Percentiles rank a stretch among this genome's conserved stretches.
phyloP scores from a whole-genome alignment of 2,888 invertebrate species.

The Polyommatus iphigenia region DNA sequence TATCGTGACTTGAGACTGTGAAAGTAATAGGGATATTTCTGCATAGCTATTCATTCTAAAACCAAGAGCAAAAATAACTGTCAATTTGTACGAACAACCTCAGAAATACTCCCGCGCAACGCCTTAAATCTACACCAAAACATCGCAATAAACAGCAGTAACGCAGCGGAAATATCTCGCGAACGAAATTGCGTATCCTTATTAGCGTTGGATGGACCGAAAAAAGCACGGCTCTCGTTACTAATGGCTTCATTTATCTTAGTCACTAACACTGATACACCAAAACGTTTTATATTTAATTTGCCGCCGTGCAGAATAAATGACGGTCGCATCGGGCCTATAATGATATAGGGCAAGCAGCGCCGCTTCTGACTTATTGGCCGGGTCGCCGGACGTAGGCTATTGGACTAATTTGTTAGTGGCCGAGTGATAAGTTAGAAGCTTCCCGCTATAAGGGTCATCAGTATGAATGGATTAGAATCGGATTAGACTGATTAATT shows the following conservation, averaged over 20 bases:
- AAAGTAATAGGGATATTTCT: neutral
- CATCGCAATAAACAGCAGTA: neutral
- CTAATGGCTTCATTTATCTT: slow-evolving; percentile 81
- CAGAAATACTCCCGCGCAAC: neutral
- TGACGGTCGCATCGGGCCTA: slow-evolving; percentile 73
- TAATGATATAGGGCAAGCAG: slow-evolving; percentile 68
- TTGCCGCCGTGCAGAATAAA: slow-evolving; percentile 76
- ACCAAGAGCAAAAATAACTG: neutral
- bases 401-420: slow-evolving; percentile 72
- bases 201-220: slow-evolving; percentile 77
- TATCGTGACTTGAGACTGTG: neutral
- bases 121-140: neutral
- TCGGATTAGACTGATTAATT: slow-evolving; percentile 41
- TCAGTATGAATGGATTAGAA: slow-evolving; percentile 45
- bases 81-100: neutral
- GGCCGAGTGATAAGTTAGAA: slow-evolving; percentile 73
- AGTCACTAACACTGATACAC: slow-evolving; percentile 80
- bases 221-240: slow-evolving; percentile 79
- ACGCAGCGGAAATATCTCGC: slow-evolving; percentile 44
- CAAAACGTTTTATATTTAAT: slow-evolving; percentile 80
- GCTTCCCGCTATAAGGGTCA: slow-evolving; percentile 49
- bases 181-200: slow-evolving; percentile 57
- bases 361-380: slow-evolving; percentile 67
- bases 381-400: slow-evolving; percentile 67
- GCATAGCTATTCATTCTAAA: neutral